Percentiles rank a stretch among this genome's conserved stretches.
Evolutionary conservation across 2,113 vertebrate species (phyloP).

Genomic region (Pipra filicauda): DNA sequence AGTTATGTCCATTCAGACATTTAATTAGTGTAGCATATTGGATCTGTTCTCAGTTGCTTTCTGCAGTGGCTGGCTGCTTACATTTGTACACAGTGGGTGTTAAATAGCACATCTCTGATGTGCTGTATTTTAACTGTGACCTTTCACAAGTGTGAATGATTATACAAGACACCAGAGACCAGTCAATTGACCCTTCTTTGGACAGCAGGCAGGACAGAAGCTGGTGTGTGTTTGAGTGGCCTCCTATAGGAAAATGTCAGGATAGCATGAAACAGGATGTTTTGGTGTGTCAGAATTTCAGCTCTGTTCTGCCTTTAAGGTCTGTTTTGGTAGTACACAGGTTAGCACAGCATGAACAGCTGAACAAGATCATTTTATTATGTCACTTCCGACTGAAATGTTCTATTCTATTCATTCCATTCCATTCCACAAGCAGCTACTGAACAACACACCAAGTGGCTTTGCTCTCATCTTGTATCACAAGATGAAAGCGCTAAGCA

Average conservation of each 20-base stretch:
- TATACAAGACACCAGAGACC: background rate
- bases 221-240: background rate
- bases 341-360: background rate
- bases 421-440: background rate
- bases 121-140: background rate
- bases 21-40: background rate
- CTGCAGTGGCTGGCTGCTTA: background rate
- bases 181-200: background rate
- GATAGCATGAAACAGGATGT: background rate
- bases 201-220: background rate
- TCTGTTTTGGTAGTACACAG: background rate
- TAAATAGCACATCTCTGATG: background rate
- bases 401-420: background rate
- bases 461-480: background rate
- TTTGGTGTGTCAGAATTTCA: background rate
- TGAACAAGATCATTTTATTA: background rate
- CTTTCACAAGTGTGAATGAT: background rate
- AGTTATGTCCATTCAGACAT: background rate
- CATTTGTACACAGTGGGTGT: conserved; percentile 4
- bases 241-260: background rate
- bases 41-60: background rate
- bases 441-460: background rate
- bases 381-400: background rate
- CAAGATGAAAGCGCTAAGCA: background rate
- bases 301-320: background rate